phyloP scores from a whole-genome alignment of 2,888 invertebrate genomes.

The Metallyticus violacea region DNA sequence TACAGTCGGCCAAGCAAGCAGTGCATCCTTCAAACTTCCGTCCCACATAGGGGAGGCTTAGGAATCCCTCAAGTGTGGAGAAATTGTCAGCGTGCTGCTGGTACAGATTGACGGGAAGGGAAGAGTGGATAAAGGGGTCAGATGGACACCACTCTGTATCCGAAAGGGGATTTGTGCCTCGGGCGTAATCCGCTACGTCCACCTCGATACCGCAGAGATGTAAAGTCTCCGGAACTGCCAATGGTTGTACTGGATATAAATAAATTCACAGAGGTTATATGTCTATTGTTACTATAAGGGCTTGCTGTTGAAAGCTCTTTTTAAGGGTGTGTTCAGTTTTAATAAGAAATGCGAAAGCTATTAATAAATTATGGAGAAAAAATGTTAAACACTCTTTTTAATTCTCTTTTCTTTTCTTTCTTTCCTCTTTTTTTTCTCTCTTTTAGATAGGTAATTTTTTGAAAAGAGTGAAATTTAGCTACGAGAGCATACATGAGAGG shows the following conservation, averaged over 20 bases:
- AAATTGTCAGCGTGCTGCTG: background rate
- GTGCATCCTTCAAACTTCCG: background rate
- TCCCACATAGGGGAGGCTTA: background rate
- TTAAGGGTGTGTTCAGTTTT: too few species aligned
- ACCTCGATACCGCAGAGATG: background rate
- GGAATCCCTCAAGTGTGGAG: background rate
- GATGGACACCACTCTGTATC: background rate
- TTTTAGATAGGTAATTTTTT: too few species aligned
- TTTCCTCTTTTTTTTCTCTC: too few species aligned
- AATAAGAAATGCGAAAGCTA: too few species aligned
- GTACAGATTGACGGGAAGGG: background rate
- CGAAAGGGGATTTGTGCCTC: background rate
- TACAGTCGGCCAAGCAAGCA: background rate
- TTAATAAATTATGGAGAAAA: too few species aligned
- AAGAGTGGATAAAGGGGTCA: background rate
- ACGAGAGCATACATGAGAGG: too few species aligned
- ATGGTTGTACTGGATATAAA: background rate
- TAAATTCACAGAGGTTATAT: background rate
- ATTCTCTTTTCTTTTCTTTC: too few species aligned
- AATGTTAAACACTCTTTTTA: too few species aligned
- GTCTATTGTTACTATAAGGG: too few species aligned
- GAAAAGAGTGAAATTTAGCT: too few species aligned
- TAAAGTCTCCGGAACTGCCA: background rate
- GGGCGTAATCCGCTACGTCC: background rate
- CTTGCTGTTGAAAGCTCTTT: too few species aligned